A percentile compares a stretch with the other conserved stretches of the same genome.
These are phyloP conservation scores for Gila orcuttii DNA, from an alignment of 2,113 vertebrate genomes.

Conservation along the genomic window DNA sequence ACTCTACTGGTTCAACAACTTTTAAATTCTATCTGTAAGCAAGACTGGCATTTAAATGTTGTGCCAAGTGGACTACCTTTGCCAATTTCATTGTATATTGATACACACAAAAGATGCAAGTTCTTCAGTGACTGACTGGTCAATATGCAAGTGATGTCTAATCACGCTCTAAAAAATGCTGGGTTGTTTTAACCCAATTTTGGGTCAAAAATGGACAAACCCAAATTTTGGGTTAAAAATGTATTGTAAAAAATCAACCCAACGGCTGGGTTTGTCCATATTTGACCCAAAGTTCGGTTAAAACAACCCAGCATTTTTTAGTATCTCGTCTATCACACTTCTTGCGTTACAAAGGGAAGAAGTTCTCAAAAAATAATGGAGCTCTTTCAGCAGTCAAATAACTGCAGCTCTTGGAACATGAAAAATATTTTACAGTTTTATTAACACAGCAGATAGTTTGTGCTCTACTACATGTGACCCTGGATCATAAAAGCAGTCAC, in stretches of 20 bases:
- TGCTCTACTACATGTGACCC: not conserved
- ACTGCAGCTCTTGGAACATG: not conserved
- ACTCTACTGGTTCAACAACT: not conserved
- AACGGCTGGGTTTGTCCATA: too few relatives aligned
- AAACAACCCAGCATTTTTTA: too few relatives aligned
- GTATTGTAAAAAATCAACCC: too few relatives aligned
- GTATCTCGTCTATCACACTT: not conserved
- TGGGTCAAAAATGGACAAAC: too few relatives aligned
- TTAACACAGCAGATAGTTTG: not conserved
- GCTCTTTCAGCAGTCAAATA: not conserved
- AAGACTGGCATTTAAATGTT: not conserved
- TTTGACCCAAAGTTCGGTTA: too few relatives aligned
- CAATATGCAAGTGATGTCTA: not conserved
- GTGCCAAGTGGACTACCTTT: not conserved
- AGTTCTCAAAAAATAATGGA: not conserved
- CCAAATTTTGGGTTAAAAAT: too few relatives aligned
- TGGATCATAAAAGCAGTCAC: too few relatives aligned
- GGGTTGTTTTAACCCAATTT: too few relatives aligned
- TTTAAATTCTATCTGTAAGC: not conserved
- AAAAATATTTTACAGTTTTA: conserved; percentile 32
- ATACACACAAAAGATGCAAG: not conserved
- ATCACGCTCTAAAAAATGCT: too few relatives aligned
- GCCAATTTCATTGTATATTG: not conserved
- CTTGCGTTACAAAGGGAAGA: not conserved
- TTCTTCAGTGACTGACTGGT: conserved; percentile 12